phyloP scores from a whole-genome alignment of 2,797 vertebrate species.

The Karalla daura region DNA sequence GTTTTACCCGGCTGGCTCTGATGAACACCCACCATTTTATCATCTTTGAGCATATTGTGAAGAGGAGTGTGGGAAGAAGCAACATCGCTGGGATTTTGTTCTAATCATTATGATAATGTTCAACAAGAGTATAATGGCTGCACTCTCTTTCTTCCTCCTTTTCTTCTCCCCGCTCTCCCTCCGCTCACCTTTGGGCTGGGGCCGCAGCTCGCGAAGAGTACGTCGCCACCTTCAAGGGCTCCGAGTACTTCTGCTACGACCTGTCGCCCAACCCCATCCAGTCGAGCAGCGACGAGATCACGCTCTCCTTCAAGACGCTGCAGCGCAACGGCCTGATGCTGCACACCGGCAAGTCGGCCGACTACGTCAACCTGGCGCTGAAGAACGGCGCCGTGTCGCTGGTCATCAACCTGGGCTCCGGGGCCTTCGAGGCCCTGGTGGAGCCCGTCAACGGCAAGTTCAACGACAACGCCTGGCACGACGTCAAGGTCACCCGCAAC shows the following conservation, averaged over 20 bases:
- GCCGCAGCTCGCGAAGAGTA: conserved; percentile 98
- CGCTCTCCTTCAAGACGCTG: conserved; percentile 98
- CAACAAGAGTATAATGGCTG: conserved; percentile 43
- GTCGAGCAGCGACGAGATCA: conserved; percentile 99
- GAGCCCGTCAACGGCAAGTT: conserved; percentile 99
- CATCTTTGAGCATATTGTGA: conserved; percentile 65
- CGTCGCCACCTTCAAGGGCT: conserved; percentile 99
- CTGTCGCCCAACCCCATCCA: conserved; percentile 98
- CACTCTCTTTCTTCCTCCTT: conserved; percentile 19
- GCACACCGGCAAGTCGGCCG: conserved; percentile 98
- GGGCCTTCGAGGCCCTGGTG: conserved; percentile 99
- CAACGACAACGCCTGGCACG: conserved; percentile 99
- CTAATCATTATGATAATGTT: conserved; percentile 56
- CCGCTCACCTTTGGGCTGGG: conserved; percentile 32
- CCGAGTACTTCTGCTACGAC: conserved; percentile 99
- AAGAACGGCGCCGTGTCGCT: conserved; percentile 99
- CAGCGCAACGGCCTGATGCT: conserved; percentile 99
- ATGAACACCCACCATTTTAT: conserved; percentile 78
- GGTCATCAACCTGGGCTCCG: conserved; percentile 99
- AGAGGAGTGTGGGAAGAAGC: conserved; percentile 68
- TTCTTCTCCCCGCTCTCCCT: conserved; percentile 55
- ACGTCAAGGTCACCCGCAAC: conserved; percentile 99
- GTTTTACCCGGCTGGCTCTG: conserved; percentile 64
- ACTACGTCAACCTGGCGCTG: conserved; percentile 99
- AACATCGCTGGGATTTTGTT: conserved; percentile 44